phyloP scores from a whole-genome alignment of 2,888 invertebrate species.

The Apotomis turbidana region DNA sequence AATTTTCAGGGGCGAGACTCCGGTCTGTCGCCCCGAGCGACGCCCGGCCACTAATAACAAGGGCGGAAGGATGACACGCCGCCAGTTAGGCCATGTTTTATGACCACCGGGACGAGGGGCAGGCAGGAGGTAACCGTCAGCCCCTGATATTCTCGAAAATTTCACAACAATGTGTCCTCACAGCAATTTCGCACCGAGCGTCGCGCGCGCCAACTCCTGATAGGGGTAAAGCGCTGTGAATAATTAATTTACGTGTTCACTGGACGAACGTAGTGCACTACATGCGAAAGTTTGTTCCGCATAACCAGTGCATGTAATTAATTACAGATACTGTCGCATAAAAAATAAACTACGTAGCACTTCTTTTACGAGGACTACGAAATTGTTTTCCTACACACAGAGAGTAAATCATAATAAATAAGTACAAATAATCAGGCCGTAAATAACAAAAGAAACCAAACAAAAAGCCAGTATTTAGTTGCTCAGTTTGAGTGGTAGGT shows the following conservation, averaged over 20 bases:
- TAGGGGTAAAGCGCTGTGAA: conserved; percentile 34
- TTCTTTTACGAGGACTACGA: background rate
- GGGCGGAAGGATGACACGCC: conserved; percentile 46
- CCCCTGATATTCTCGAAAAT: conserved; percentile 38
- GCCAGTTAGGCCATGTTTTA: conserved; percentile 47
- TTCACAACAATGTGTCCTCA: conserved; percentile 31
- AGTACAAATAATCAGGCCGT: conserved; percentile 14
- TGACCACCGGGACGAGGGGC: conserved; percentile 43
- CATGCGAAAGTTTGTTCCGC: conserved; percentile 26
- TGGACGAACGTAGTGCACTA: conserved; percentile 26
- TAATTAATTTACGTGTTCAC: conserved; percentile 42
- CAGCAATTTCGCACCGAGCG: conserved; percentile 28
- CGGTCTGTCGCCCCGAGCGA: conserved; percentile 55
- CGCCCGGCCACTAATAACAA: conserved; percentile 49
- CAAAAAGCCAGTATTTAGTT: conserved; percentile 20
- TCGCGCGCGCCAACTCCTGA: conserved; percentile 25
- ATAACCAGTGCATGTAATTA: conserved; percentile 17
- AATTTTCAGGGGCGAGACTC: conserved; percentile 68
- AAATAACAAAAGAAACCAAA: conserved; percentile 29
- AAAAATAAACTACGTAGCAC: conserved; percentile 8
- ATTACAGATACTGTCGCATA: conserved; percentile 30
- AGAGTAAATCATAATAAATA: background rate
- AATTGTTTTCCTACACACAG: background rate
- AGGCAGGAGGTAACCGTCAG: conserved; percentile 23
- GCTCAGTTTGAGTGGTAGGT: conserved; percentile 27